Percentiles rank a stretch among this genome's conserved stretches.
These are phyloP conservation scores for Acanthopagrus latus DNA, from an alignment of 2,797 vertebrate species.

Conservation along the genomic window DNA sequence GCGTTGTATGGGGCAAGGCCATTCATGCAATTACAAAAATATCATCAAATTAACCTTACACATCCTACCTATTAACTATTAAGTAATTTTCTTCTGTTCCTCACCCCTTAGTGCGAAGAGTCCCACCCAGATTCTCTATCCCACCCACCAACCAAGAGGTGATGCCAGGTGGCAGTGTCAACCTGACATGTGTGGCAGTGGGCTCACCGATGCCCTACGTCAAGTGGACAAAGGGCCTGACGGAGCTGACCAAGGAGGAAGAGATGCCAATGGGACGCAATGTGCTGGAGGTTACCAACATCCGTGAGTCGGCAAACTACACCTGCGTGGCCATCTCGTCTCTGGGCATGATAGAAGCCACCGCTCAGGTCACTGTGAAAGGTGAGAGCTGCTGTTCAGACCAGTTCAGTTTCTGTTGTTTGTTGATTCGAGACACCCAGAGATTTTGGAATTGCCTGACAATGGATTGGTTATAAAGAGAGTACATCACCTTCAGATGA, in stretches of 20 bases:
- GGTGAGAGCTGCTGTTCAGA: slow-evolving; percentile 82
- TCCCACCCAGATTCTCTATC: slow-evolving; percentile 97
- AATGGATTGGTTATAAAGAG: slow-evolving; percentile 9
- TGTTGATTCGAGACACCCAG: slow-evolving; percentile 1
- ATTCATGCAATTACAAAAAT: slow-evolving; percentile 32
- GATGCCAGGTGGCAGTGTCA: slow-evolving; percentile 97
- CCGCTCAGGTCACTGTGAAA: slow-evolving; percentile 97
- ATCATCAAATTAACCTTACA: slow-evolving; percentile 21
- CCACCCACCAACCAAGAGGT: slow-evolving; percentile 95
- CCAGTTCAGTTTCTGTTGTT: background rate
- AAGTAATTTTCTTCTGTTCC: slow-evolving; percentile 19
- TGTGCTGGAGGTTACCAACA: slow-evolving; percentile 93
- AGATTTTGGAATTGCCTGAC: background rate
- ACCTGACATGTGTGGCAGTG: slow-evolving; percentile 96
- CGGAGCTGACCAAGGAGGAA: slow-evolving; percentile 94
- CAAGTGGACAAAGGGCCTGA: slow-evolving; percentile 93
- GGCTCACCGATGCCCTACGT: slow-evolving; percentile 97
- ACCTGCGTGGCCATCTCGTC: slow-evolving; percentile 97
- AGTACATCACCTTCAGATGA: slow-evolving; percentile 6
- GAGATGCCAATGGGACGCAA: slow-evolving; percentile 97
- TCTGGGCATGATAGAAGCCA: slow-evolving; percentile 95
- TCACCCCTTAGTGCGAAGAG: slow-evolving; percentile 89
- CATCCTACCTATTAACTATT: slow-evolving; percentile 16
- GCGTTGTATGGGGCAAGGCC: slow-evolving; percentile 4
- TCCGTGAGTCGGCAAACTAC: slow-evolving; percentile 95